A percentile compares a stretch with the other conserved stretches of the same genome.
Evolutionary conservation across 2,797 vertebrate species (phyloP).

Genomic region (Pipistrellus kuhlii): DNA sequence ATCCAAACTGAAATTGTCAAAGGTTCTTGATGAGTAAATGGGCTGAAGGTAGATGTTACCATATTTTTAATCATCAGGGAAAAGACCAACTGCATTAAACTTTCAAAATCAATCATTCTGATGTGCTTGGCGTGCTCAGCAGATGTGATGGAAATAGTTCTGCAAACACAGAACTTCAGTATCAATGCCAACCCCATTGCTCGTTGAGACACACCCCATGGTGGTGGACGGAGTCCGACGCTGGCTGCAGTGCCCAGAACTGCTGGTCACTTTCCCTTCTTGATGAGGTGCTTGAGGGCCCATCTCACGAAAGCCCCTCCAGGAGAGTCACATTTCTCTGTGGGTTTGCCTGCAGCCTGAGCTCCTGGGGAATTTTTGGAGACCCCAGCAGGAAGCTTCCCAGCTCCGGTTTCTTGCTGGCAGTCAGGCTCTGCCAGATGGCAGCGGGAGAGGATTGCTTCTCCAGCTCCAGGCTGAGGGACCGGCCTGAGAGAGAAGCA

Average conservation of each 20-base stretch:
- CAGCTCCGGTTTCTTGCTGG: background rate
- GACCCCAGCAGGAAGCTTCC: background rate
- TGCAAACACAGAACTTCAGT: background rate
- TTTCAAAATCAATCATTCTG: background rate
- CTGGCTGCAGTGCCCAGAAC: background rate
- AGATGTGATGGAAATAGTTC: background rate
- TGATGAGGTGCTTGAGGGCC: background rate
- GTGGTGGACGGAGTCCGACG: background rate
- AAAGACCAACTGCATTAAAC: background rate
- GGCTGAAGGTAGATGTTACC: background rate
- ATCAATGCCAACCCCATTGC: background rate
- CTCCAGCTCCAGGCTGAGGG: background rate
- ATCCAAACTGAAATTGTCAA: background rate
- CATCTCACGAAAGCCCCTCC: conserved; percentile 51
- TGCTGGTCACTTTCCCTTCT: background rate
- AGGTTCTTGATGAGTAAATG: background rate
- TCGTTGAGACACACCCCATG: rapidly evolving
- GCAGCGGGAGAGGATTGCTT: background rate
- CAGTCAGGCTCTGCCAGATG: background rate
- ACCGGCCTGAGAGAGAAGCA: background rate
- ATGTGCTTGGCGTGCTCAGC: background rate
- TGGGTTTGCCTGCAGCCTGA: background rate
- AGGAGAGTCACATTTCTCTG: background rate
- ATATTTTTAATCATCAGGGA: background rate
- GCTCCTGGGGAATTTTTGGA: background rate